Evolutionary conservation across 2,888 invertebrate genomes (phyloP).

Genomic region (Andrena trimmerana): DNA sequence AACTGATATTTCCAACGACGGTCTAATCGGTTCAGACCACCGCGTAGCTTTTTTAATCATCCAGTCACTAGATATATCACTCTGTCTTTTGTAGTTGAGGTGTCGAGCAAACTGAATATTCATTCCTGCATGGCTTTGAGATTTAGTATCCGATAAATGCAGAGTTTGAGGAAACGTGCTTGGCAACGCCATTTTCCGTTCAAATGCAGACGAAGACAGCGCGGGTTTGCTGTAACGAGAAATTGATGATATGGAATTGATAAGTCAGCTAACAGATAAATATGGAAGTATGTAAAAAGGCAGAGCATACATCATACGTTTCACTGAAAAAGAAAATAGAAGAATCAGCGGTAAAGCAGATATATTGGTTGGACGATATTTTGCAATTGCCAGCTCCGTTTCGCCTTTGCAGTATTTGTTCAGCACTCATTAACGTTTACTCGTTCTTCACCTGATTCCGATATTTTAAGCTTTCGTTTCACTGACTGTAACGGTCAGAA

Average conservation of each 20-base stretch:
- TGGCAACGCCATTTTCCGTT: background rate
- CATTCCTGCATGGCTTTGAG: background rate
- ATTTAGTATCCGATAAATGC: background rate
- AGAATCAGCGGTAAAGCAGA: background rate
- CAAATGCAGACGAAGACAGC: background rate
- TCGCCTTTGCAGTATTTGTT: conserved; percentile 30
- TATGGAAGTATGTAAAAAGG: conserved; percentile 1
- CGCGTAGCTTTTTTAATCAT: background rate
- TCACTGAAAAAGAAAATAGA: background rate
- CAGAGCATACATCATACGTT: background rate
- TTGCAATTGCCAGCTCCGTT: background rate
- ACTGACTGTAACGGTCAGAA: conserved; percentile 41
- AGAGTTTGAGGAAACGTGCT: background rate
- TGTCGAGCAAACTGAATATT: background rate
- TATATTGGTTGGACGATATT: background rate
- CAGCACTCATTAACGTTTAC: conserved; percentile 43
- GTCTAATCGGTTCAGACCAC: background rate
- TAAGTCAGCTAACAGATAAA: background rate
- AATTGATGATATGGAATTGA: background rate
- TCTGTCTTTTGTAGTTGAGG: background rate
- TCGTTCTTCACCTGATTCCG: conserved; percentile 36
- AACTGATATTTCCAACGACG: conserved; percentile 6
- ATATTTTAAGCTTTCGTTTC: conserved; percentile 51
- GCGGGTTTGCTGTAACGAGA: background rate
- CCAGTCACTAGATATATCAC: too few species aligned